Evolutionary conservation across 2,113 vertebrate species (phyloP).

Genomic region (Petrocephalus microphthalmus): DNA sequence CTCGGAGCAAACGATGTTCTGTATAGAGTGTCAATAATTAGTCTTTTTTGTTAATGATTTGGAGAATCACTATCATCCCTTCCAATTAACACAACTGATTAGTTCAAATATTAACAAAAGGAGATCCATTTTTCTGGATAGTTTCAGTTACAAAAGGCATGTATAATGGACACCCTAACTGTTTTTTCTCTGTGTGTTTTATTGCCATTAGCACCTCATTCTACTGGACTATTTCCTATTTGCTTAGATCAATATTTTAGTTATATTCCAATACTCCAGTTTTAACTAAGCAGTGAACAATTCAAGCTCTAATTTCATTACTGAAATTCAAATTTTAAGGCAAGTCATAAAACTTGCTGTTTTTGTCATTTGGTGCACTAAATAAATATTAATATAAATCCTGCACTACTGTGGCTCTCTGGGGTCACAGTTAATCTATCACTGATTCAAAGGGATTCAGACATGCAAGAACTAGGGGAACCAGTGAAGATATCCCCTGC

Average conservation of each 20-base stretch:
- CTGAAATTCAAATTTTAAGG: neutral
- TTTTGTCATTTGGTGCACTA: neutral
- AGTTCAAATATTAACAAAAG: neutral
- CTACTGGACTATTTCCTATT: neutral
- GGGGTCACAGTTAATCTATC: neutral
- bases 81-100: constrained; percentile 6
- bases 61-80: neutral
- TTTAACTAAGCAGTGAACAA: neutral
- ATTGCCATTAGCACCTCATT: neutral
- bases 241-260: neutral
- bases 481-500: neutral
- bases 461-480: no score
- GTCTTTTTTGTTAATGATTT: neutral
- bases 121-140: neutral
- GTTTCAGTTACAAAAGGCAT: neutral
- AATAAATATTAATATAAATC: neutral
- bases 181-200: neutral
- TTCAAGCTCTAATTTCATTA: neutral
- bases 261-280: neutral
- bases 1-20: neutral
- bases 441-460: neutral
- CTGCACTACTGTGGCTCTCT: neutral
- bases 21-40: neutral
- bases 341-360: neutral
- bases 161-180: neutral